Conservation (phyloP, 2,888 invertebrate species). For the Dryococelus australis region DNA sequence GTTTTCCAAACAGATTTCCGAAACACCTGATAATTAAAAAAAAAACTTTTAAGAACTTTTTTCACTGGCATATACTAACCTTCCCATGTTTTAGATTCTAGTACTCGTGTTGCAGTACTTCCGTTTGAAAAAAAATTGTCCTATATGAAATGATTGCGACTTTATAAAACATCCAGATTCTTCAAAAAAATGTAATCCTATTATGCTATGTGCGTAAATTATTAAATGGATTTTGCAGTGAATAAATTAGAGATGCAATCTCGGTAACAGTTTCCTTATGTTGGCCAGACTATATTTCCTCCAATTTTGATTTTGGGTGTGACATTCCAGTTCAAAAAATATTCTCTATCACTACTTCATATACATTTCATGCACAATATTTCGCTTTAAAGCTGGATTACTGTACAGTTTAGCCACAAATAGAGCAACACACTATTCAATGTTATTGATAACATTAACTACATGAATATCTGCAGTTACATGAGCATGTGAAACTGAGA, state of each 20-base stretch:
- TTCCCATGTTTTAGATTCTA: not conserved
- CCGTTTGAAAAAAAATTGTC: not conserved
- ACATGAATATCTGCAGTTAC: not conserved
- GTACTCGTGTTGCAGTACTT: not conserved
- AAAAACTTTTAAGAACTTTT: not conserved
- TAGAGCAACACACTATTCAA: not conserved
- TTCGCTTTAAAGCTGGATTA: not conserved
- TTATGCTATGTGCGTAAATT: not conserved
- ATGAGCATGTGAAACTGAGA: not conserved
- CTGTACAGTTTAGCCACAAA: not conserved
- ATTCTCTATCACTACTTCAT: not conserved
- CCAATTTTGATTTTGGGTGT: not conserved
- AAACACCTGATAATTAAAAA: not conserved
- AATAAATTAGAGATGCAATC: not conserved
- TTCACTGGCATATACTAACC: not conserved
- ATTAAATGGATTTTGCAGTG: not conserved
- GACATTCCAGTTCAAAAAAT: not conserved
- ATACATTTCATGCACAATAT: not conserved
- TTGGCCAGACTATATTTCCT: not conserved
- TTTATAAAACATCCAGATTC: not conserved
- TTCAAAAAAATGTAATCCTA: not conserved
- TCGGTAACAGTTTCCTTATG: not conserved
- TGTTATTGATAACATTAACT: not conserved
- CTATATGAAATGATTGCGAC: not conserved
- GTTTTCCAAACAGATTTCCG: not conserved